Percentiles rank a stretch among this genome's conserved stretches.
Conservation (phyloP, 2,888 invertebrate species). For the Aromia moschata region DNA sequence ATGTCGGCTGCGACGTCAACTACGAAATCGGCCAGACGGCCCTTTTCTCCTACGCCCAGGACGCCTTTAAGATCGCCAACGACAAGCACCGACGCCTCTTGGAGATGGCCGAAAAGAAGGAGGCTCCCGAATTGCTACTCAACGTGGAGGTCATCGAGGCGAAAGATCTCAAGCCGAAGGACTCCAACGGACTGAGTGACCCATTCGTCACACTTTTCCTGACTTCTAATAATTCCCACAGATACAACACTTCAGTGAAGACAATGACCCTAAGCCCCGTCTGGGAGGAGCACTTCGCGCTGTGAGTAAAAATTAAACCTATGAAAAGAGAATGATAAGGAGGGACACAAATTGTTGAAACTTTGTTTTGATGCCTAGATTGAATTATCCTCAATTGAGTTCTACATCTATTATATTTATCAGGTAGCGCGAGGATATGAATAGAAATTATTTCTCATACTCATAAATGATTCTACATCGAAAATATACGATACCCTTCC, state of each 20-base stretch:
- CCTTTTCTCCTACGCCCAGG: slow-evolving; percentile 79
- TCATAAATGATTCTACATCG: too few relatives aligned
- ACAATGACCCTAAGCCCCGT: slow-evolving; percentile 86
- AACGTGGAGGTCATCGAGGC: slow-evolving; percentile 89
- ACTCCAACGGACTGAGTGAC: slow-evolving; percentile 93
- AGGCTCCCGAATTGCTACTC: slow-evolving; percentile 84
- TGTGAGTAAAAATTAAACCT: slow-evolving; percentile 79
- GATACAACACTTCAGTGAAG: slow-evolving; percentile 93
- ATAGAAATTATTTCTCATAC: too few relatives aligned
- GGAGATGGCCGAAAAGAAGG: slow-evolving; percentile 77
- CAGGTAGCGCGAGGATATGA: too few relatives aligned
- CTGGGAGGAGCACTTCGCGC: slow-evolving; percentile 98
- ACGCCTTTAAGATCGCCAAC: slow-evolving; percentile 81
- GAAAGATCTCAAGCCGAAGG: slow-evolving; percentile 84
- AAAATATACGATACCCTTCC: too few relatives aligned
- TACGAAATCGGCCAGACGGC: slow-evolving; percentile 75
- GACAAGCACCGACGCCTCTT: slow-evolving; percentile 78
- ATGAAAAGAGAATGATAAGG: too few relatives aligned
- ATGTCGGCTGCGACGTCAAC: slow-evolving; percentile 81
- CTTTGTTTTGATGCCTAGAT: too few relatives aligned
- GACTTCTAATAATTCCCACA: slow-evolving; percentile 78
- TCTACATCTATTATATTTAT: too few relatives aligned
- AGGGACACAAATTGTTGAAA: too few relatives aligned
- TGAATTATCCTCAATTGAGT: too few relatives aligned
- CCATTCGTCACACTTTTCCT: slow-evolving; percentile 95